phyloP scores from a whole-genome alignment of 1,140 invertebrate genomes.

The Holotrichia oblita region DNA sequence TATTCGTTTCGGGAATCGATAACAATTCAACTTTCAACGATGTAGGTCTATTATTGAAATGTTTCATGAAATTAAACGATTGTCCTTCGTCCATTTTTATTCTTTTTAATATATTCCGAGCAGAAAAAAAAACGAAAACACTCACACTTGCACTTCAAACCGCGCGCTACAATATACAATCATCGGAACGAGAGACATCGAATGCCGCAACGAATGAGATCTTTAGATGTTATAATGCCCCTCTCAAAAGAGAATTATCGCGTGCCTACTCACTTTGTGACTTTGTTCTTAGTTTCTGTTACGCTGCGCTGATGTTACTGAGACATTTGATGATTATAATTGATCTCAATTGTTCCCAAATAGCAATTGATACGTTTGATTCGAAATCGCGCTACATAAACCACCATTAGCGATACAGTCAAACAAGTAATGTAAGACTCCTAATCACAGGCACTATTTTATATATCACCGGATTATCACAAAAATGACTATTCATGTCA shows the following conservation, averaged over 20 bases:
- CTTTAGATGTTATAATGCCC: constrained; percentile 18
- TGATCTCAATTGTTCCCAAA: constrained; percentile 8
- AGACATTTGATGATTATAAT: background rate
- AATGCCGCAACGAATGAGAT: background rate
- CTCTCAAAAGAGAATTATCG: constrained; percentile 14
- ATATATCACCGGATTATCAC: too few species aligned
- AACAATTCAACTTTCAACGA: constrained; percentile 49
- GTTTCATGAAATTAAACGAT: constrained; percentile 19
- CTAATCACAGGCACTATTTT: too few species aligned
- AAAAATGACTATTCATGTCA: background rate
- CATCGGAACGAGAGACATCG: constrained; percentile 9
- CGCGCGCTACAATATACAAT: background rate
- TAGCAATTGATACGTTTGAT: background rate
- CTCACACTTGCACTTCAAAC: background rate
- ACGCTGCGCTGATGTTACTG: background rate
- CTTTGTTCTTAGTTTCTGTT: constrained; percentile 17
- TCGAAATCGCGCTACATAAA: background rate
- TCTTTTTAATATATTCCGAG: background rate
- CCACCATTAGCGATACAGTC: too few species aligned
- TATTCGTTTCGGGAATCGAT: constrained; percentile 44
- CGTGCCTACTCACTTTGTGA: constrained; percentile 32
- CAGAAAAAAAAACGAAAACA: background rate
- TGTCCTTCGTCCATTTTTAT: constrained; percentile 17
- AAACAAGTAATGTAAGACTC: too few species aligned
- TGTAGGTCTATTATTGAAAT: constrained; percentile 46